A percentile compares a stretch with the other conserved stretches of the same genome.
Evolutionary conservation across 2,888 invertebrate genomes (phyloP).

Genomic region (Ichneumon xanthorius): DNA sequence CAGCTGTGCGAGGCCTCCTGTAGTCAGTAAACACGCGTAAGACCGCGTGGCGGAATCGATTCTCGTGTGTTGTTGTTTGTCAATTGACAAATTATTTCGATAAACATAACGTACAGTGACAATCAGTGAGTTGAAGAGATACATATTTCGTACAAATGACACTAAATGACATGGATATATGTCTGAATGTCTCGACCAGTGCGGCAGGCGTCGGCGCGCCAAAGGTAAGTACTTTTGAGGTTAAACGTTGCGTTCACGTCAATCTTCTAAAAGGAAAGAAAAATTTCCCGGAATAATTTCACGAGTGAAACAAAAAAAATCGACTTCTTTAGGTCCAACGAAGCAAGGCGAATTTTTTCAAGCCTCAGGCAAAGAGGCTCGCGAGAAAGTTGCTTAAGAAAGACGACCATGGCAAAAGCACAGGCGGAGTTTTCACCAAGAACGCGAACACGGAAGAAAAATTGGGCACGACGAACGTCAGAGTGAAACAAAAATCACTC

Average conservation of each 20-base stretch:
- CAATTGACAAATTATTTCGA: neutral
- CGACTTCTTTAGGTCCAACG: conserved; percentile 55
- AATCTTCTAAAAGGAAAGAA: neutral
- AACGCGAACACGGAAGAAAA: conserved; percentile 5
- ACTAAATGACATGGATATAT: conserved; percentile 80
- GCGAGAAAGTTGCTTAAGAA: conserved; percentile 55
- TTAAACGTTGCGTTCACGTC: conserved; percentile 63
- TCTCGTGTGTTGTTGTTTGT: neutral
- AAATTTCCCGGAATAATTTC: neutral
- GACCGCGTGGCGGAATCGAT: conserved; percentile 10
- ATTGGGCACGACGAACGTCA: conserved; percentile 65
- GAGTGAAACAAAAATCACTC: conserved; percentile 81
- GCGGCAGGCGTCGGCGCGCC: conserved; percentile 54
- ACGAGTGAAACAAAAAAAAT: conserved; percentile 4
- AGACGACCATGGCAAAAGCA: conserved; percentile 25
- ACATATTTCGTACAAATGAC: conserved; percentile 71
- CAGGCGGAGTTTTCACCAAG: neutral
- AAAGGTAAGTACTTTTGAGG: conserved; percentile 76
- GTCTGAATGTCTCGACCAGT: conserved; percentile 78
- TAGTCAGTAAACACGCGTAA: conserved; percentile 1
- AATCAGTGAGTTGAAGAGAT: conserved; percentile 1
- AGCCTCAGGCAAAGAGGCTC: conserved; percentile 67
- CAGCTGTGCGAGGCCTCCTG: conserved; percentile 1
- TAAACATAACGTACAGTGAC: conserved; percentile 15
- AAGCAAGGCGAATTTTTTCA: conserved; percentile 68